Base-by-base conservation (phyloP, 2,113 vertebrate species). In the Hyperopisus bebe region DNA sequence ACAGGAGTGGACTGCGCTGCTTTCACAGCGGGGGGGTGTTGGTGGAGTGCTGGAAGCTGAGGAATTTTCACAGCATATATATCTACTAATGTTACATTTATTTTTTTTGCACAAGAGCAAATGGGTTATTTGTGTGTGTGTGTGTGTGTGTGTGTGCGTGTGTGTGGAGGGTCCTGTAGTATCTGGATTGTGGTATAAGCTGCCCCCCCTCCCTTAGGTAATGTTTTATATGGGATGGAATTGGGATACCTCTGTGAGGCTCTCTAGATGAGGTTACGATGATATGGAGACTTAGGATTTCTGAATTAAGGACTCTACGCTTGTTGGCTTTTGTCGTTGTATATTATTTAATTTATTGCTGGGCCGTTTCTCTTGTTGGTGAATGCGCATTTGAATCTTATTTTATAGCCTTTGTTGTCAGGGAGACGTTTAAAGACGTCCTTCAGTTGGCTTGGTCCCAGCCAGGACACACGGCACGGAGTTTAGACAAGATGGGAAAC, bases 41-140 rank as follows among this genome's bases (percentile, higher is more conserved):
- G 53, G 48, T 70, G 46, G 39, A 85, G 31, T 90, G 88, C 88
- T 90, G 53, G 86, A 87, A 88, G 66, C 48, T 89, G 51, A 82
- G 55, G 21, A 83, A 89, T 89, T 82, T 85, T 77, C 47, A 91
- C 90, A 89, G 66, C 86, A 91, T 58, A 48, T 39, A 90, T 2
- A 50, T 90, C 53, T 90, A 88, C 82, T 88, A 66, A 88, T 90
- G 90, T 90, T 91, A 88, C 88, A 88, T 89, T 80, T 70, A 85
- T 62, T 80, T 53, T 84, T 85, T 74, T 89, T 42, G 80, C 77
- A 70, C 87, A 74, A 48, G 47, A 82, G 51, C 39, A 62, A 86
- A n/a, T 88, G 39, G 62, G 27, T 31, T 70, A 42, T 87, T 35
- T 87, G 24, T 83, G 11, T 48, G 9, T 48, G 9, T 48, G 8